Conservation (phyloP, 2,888 invertebrate genomes). For the Strigamia maritima region DNA sequence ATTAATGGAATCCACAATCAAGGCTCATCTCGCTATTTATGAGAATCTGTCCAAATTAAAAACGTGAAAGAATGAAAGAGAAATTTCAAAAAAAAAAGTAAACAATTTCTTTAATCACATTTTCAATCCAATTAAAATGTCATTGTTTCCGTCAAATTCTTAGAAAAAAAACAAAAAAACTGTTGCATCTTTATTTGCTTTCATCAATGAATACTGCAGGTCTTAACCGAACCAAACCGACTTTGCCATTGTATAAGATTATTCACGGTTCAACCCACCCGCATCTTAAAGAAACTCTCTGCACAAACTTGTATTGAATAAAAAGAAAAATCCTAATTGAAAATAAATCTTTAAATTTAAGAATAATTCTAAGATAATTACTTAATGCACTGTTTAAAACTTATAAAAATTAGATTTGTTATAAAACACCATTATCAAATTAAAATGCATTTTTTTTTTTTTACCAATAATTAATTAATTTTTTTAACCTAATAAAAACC, state of each 20-base stretch:
- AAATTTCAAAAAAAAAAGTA: not conserved
- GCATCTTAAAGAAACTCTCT: not conserved
- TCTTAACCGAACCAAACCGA: not conserved
- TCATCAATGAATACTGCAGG: not conserved
- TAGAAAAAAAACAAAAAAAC: not conserved
- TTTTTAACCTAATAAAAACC: not conserved
- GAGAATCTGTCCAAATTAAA: not conserved
- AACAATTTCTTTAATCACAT: not conserved
- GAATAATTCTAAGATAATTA: no score
- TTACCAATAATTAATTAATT: no score
- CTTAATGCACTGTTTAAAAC: no score
- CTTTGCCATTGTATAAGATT: not conserved
- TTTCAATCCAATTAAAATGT: not conserved
- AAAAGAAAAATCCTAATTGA: no score
- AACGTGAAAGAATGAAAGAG: not conserved
- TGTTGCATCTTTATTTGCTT: not conserved
- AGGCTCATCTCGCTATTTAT: no score
- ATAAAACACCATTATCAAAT: no score
- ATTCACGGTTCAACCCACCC: not conserved
- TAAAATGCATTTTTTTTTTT: no score
- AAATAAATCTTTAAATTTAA: no score
- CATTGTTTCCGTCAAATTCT: not conserved
- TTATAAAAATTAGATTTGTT: no score
- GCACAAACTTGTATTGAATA: no score
- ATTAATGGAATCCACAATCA: not conserved